phyloP scores from a whole-genome alignment of 1,140 invertebrate genomes.

The Homalodisca vitripennis region DNA sequence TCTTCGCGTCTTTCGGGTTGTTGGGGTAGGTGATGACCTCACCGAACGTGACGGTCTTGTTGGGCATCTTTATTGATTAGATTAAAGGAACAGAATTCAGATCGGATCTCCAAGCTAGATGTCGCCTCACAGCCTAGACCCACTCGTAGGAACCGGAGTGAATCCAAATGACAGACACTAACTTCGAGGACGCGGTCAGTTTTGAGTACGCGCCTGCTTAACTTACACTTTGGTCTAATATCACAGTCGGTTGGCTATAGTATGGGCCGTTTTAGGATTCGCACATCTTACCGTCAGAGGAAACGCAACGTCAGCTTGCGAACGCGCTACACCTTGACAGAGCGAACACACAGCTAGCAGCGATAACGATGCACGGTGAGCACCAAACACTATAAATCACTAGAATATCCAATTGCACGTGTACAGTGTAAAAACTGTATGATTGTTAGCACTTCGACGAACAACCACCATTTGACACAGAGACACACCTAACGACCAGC shows the following conservation, averaged over 20 bases:
- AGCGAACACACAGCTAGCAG: neutral
- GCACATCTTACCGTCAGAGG: constrained; percentile 27
- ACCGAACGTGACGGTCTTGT: constrained; percentile 42
- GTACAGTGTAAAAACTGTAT: constrained; percentile 41
- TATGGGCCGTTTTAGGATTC: constrained; percentile 20
- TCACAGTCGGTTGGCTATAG: constrained; percentile 35
- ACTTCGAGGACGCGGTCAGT: neutral
- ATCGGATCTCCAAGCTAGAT: neutral
- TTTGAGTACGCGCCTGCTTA: neutral
- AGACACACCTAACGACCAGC: constrained; percentile 26
- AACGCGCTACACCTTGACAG: too few species aligned
- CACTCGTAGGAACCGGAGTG: neutral
- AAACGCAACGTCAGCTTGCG: constrained; percentile 24
- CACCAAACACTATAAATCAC: constrained; percentile 27
- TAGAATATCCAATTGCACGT: constrained; percentile 40
- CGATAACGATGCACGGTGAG: constrained; percentile 7
- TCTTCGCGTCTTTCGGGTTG: constrained; percentile 33
- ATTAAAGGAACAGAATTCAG: constrained; percentile 2
- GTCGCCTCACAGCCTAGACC: constrained; percentile 28
- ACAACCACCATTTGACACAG: constrained; percentile 38
- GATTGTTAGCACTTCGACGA: constrained; percentile 36
- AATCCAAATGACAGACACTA: neutral
- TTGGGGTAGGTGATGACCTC: constrained; percentile 40
- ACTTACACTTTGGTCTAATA: constrained; percentile 36
- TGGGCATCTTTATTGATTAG: constrained; percentile 37